phyloP scores from a whole-genome alignment of 2,113 vertebrate species.

The Ameiurus melas region DNA sequence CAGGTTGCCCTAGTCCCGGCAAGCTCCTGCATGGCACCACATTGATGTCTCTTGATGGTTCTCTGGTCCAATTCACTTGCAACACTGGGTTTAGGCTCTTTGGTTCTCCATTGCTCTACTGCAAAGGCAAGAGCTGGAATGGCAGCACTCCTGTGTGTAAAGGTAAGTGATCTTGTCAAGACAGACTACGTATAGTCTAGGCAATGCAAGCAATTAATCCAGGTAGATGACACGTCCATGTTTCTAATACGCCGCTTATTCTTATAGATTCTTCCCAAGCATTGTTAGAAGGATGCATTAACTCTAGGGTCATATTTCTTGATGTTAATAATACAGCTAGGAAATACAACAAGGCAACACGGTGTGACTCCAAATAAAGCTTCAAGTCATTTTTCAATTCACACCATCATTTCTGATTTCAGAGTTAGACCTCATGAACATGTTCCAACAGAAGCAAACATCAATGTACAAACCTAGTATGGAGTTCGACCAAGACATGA shows the following conservation, averaged over 20 bases:
- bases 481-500: conserved; percentile 33
- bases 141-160: conserved; percentile 66
- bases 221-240: background rate
- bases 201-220: background rate
- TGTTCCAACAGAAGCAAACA: conserved; percentile 40
- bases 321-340: background rate
- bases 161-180: conserved; percentile 55
- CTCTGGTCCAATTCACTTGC: conserved; percentile 63
- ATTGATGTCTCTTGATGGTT: conserved; percentile 54
- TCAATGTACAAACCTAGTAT: conserved; percentile 10
- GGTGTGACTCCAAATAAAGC: background rate
- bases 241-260: background rate
- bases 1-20: conserved; percentile 61
- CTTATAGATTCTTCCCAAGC: background rate
- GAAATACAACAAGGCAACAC: background rate
- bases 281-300: background rate
- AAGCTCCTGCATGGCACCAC: conserved; percentile 58
- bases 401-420: conserved; percentile 12
- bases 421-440: conserved; percentile 65
- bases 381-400: background rate
- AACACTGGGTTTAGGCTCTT: conserved; percentile 63
- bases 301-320: background rate
- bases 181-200: background rate
- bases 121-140: conserved; percentile 69
- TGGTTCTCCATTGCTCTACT: conserved; percentile 65